These are phyloP conservation scores for Takifugu flavidus DNA, from an alignment of 2,113 vertebrate species.

Conservation along the genomic window DNA sequence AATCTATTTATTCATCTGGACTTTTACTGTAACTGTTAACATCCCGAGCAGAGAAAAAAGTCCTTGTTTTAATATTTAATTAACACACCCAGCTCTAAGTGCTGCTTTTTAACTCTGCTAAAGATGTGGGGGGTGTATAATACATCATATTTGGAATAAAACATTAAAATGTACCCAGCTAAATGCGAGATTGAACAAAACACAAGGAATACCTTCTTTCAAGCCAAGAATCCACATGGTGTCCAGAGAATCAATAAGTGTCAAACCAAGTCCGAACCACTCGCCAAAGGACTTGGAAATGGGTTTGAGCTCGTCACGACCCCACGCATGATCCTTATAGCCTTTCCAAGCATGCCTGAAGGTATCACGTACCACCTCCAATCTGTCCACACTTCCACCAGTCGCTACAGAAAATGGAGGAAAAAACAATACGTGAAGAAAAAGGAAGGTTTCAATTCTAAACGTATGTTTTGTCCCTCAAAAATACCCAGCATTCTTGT, in stretches of 20 bases:
- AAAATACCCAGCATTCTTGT: neutral
- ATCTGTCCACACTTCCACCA: constrained; percentile 52
- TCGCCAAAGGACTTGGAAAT: constrained; percentile 87
- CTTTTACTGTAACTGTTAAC: too few relatives aligned
- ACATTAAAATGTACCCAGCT: neutral
- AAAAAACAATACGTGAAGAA: neutral
- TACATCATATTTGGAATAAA: too few relatives aligned
- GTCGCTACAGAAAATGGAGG: constrained; percentile 8
- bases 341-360: constrained; percentile 93
- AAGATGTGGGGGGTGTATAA: too few relatives aligned
- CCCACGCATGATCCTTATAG: constrained; percentile 90
- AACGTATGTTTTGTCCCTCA: neutral
- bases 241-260: constrained; percentile 90
- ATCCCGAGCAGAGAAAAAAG: too few relatives aligned
- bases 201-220: constrained; percentile 79
- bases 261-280: constrained; percentile 96
- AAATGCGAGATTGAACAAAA: neutral
- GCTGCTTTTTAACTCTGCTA: too few relatives aligned
- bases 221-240: constrained; percentile 97
- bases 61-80: too few relatives aligned
- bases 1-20: too few relatives aligned
- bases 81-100: too few relatives aligned
- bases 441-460: neutral
- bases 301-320: constrained; percentile 93
- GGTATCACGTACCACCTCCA: constrained; percentile 82